Percentiles rank a stretch among this genome's conserved stretches.
Evolutionary conservation across 92 coral and sea anemone species (phyloP).

Genomic region (Epizoanthus ramosus): DNA sequence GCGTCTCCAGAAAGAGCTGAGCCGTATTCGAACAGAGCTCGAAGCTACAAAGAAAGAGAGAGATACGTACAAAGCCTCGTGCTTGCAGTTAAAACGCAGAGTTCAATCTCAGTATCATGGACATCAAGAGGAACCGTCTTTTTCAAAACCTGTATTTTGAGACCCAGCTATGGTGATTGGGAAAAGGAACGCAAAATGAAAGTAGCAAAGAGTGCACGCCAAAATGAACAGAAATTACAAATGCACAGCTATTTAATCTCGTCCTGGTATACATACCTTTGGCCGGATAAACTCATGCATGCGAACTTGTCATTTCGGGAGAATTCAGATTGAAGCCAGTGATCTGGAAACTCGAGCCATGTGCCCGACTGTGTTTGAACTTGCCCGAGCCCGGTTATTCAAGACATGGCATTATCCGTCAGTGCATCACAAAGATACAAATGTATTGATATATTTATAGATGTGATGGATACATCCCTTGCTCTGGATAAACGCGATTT

Average conservation of each 20-base stretch:
- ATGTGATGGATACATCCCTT: conserved; percentile 9
- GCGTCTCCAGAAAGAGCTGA: conserved; percentile 40
- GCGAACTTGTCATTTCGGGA: no score
- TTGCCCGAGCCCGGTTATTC: not conserved
- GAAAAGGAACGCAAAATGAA: no score
- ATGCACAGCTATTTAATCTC: no score
- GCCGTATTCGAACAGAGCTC: conserved; percentile 32
- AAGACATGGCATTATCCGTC: not conserved
- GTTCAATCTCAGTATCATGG: no score
- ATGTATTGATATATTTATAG: conserved; percentile 2
- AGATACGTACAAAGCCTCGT: conserved; percentile 17
- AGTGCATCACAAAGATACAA: not conserved
- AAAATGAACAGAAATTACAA: no score
- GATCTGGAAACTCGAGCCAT: no score
- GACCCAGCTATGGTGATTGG: no score
- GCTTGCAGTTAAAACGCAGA: not conserved
- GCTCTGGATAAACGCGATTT: not conserved
- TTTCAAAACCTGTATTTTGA: not conserved
- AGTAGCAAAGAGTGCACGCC: no score
- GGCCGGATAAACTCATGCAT: no score
- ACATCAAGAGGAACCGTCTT: not conserved
- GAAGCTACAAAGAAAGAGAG: conserved; percentile 43
- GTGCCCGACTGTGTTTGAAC: no score
- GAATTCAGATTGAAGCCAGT: no score
- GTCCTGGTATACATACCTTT: no score